Evolutionary conservation across 2,888 invertebrate species (phyloP), one percentile per base, ranked within the genome.

Genomic region (Chrysolina americana): DNA sequence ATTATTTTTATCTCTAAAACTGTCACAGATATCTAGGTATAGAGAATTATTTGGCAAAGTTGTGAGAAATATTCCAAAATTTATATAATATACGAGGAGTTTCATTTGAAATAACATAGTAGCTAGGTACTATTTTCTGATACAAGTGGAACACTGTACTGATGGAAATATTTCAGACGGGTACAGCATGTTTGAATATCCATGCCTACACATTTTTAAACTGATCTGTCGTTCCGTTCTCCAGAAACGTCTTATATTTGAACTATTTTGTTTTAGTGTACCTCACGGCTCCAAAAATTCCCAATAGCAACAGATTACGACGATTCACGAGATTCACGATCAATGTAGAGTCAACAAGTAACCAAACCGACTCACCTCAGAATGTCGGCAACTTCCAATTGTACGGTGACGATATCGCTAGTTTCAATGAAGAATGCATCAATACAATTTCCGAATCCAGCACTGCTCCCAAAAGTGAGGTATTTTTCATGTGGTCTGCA

Each of bases 401-500:
- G 3, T 93, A 92, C 82, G 91, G 92, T 8, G 92, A 92, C 81
- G 90, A 91, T 11, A 87, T 93, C 59, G 90, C 91, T 23, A 90
- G 88, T 82, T 96, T 96, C 86, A 93, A 95, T 79, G 95, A 95
- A 78, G 92, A 92, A 80, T 98, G 98, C 88, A 92, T 94, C 36
- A 96, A 96, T 86, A 94, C 97, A 0, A 92, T 98, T 2, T 91
- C 93, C 0, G 96, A 97, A 85, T 92, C 93, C 0, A 94, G 94
- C 77, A 92, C 94, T 82, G 89, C 94, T 70, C 92, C 93, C 10
- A 97, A 97, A 88, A 93, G 94, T 0, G 95, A 95, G 85, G 92
- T 97, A 10, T 94, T 94, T 85, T 94, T 96, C 77, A 93, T 95
- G 91, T 98, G 98, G 98, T 94, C 93, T 65, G 96, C 98, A 15